Conservation (phyloP, 2,888 invertebrate genomes). For the Erannis defoliaria region DNA sequence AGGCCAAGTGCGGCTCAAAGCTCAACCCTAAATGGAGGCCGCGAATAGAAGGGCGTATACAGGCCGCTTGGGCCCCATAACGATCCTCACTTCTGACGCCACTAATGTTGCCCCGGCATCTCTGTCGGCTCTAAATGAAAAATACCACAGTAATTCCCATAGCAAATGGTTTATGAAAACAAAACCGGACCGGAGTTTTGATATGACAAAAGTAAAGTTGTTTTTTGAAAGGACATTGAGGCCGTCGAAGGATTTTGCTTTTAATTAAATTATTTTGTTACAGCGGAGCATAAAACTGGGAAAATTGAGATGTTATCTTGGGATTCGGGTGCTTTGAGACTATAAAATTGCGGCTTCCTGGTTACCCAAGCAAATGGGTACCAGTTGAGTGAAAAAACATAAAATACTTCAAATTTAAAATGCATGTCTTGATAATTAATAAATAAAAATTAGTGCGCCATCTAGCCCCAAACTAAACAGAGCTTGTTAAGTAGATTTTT, state of each 20-base stretch:
- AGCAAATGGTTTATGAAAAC: conserved; percentile 48
- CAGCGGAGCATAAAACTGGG: conserved; percentile 18
- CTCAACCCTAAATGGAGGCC: conserved; percentile 41
- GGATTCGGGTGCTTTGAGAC: conserved; percentile 18
- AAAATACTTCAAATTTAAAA: too few species aligned
- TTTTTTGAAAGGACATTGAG: conserved; percentile 44
- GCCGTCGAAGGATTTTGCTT: conserved; percentile 37
- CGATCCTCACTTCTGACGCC: conserved; percentile 46
- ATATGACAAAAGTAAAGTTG: conserved; percentile 42
- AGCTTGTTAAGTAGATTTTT: too few species aligned
- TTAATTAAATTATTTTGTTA: conserved; percentile 47
- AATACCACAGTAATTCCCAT: conserved; percentile 44
- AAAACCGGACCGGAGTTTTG: conserved; percentile 44
- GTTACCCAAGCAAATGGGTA: too few species aligned
- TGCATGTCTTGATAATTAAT: too few species aligned
- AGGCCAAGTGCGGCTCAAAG: conserved; percentile 42
- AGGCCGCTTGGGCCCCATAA: conserved; percentile 41
- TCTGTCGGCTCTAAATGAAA: conserved; percentile 48
- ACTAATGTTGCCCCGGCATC: conserved; percentile 48
- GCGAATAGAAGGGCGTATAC: conserved; percentile 41
- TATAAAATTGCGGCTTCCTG: conserved; percentile 24
- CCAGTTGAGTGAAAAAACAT: too few species aligned
- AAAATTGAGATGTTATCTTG: conserved; percentile 31
- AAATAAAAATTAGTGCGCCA: too few species aligned
- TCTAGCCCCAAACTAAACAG: too few species aligned